Conservation (phyloP, 2,888 invertebrate species). For the Papilio demoleus region DNA sequence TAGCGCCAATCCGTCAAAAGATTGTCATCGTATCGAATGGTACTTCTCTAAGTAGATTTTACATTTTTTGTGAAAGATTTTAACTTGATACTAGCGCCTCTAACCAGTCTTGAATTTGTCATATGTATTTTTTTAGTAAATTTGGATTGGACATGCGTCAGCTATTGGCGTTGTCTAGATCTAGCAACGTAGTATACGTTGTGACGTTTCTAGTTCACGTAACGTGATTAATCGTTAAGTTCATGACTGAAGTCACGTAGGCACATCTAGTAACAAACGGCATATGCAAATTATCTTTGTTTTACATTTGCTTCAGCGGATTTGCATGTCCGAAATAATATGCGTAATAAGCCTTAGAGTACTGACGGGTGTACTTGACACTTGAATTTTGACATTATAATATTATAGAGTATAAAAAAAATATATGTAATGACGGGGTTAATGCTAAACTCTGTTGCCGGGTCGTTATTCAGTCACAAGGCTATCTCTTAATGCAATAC, state of each 20-base stretch:
- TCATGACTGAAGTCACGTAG: constrained; percentile 40
- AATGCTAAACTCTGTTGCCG: background rate
- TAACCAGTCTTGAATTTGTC: too few relatives aligned
- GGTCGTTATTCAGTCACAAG: background rate
- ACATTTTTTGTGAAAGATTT: too few relatives aligned
- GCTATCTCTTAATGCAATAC: constrained; percentile 2
- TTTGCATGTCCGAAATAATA: constrained; percentile 5
- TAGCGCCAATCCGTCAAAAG: too few relatives aligned
- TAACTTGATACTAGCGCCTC: too few relatives aligned
- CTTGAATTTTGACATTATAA: too few relatives aligned
- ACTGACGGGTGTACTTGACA: too few relatives aligned
- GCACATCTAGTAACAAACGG: constrained; percentile 12
- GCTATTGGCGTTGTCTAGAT: constrained; percentile 20
- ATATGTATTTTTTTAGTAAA: background rate
- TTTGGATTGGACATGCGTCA: constrained; percentile 1
- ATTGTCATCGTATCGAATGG: too few relatives aligned
- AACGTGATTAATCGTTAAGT: constrained; percentile 24
- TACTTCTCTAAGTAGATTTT: too few relatives aligned
- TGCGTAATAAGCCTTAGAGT: too few relatives aligned
- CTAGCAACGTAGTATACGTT: background rate
- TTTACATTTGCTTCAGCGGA: background rate
- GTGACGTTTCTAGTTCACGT: constrained; percentile 19
- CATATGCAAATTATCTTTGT: constrained; percentile 18
- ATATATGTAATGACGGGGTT: background rate
- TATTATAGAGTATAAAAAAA: too few relatives aligned